phyloP scores from a whole-genome alignment of 2,888 invertebrate species.

The Parasteatoda lunata region DNA sequence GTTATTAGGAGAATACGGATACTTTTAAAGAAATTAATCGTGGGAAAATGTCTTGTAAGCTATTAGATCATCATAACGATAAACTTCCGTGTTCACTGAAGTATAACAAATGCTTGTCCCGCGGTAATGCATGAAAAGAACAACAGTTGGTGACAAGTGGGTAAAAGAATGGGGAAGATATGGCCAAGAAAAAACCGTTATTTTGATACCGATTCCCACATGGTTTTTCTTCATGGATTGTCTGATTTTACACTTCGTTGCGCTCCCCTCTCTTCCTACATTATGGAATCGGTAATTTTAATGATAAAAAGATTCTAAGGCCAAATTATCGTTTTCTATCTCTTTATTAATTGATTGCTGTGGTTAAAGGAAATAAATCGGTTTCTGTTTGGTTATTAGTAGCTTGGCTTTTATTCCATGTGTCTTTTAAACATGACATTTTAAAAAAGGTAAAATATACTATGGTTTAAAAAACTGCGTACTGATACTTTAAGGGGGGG shows the following conservation, averaged over 20 bases:
- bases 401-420: too few relatives aligned
- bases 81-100: slow-evolving; percentile 15
- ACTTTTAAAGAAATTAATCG: too few relatives aligned
- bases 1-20: too few relatives aligned
- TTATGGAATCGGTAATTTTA: too few relatives aligned
- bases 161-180: neutral
- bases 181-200: slow-evolving; percentile 39
- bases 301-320: neutral
- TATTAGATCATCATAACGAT: neutral
- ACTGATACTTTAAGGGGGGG: too few relatives aligned
- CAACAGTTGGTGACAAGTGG: neutral
- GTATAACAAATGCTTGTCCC: neutral
- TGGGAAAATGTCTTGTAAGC: too few relatives aligned
- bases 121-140: neutral
- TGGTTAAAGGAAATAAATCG: neutral
- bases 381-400: too few relatives aligned
- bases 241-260: slow-evolving; percentile 25
- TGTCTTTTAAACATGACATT: too few relatives aligned
- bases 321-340: neutral
- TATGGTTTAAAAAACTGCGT: too few relatives aligned
- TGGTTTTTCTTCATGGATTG: slow-evolving; percentile 29
- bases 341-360: neutral
- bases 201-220: slow-evolving; percentile 17
- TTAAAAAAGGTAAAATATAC: too few relatives aligned
- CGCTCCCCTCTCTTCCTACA: neutral